Evolutionary conservation across 2,888 invertebrate species (phyloP), one percentile per base, ranked within the genome.

Genomic region (Mesorhabditis sp.): DNA sequence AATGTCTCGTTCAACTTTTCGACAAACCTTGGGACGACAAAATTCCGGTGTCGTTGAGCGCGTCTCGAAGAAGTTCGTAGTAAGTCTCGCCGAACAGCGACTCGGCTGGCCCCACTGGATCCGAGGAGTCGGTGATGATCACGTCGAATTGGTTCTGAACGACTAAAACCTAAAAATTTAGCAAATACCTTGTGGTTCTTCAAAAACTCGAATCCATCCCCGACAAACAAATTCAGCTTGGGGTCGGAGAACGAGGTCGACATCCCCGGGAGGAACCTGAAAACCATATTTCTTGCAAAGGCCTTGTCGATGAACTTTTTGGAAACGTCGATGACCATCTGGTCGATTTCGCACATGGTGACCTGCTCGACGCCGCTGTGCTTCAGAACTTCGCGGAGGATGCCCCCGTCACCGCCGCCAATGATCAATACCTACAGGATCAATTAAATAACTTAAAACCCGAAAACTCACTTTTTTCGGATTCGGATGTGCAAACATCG

Each of bases 331-430:
- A 98, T 90, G 2, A 98, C 98, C 86, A 91, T 90, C 67, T 89
- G 91, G 86, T 98, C 98, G 77, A 98, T 98, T 89, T 98, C 98
- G 69, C 97, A 95, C 90, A 93, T 90, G 68, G 92, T 91, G 71
- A 96, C 92, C 82, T 90, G 89, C 83, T 94, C 91, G 0, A 98
- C 95, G 71, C 89, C 87, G 0, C 94, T 93, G 87, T 96, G 95
- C 87, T 97, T 97, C 2, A 92, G 90, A 0, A 95, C 78, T 87
- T 98, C 98, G 7, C 97, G 90, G 0, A 94, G 93, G 4, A 96
- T 95, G 1, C 97, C 98, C 0, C 97, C 98, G 87, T 98, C 97
- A 0, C 97, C 98, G 0, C 97, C 98, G 0, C 98, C 97, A 41
- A 98, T 93, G 77, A 97, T 94, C 45, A 97, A 88, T 4, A 94